phyloP scores from a whole-genome alignment of 2,113 vertebrate species.

The Cyphomyrus plagiostoma region DNA sequence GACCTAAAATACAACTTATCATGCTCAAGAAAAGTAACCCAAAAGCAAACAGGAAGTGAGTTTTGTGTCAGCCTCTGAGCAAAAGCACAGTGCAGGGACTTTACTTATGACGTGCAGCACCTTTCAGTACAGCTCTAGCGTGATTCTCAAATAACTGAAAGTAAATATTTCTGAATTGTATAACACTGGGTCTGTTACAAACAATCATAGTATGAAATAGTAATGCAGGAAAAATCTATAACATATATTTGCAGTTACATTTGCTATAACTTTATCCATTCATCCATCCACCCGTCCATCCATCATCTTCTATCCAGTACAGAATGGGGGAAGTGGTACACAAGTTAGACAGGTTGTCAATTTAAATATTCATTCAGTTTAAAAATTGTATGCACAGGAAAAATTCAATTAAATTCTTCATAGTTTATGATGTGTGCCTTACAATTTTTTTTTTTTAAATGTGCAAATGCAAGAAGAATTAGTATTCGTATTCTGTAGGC shows the following conservation, averaged over 20 bases:
- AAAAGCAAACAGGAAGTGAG: constrained; percentile 20
- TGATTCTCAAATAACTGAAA: neutral
- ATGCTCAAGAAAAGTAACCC: neutral
- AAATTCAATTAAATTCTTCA: neutral
- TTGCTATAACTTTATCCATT: neutral
- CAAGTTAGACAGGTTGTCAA: neutral
- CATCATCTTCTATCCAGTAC: neutral
- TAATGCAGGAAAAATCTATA: neutral
- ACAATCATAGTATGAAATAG: neutral
- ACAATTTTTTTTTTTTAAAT: neutral
- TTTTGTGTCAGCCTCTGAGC: neutral
- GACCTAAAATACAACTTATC: neutral
- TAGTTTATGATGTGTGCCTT: neutral
- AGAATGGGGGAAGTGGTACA: neutral
- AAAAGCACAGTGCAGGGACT: neutral
- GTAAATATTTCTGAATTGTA: neutral
- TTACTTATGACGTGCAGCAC: neutral
- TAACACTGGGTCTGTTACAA: neutral
- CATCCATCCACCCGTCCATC: neutral
- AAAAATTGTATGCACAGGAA: neutral
- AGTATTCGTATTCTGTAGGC: neutral
- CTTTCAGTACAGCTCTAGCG: neutral
- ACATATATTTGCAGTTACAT: neutral
- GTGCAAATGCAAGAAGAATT: neutral
- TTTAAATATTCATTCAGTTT: neutral